phyloP scores from a whole-genome alignment of 1,140 invertebrate species.

The Nylanderia fulva region DNA sequence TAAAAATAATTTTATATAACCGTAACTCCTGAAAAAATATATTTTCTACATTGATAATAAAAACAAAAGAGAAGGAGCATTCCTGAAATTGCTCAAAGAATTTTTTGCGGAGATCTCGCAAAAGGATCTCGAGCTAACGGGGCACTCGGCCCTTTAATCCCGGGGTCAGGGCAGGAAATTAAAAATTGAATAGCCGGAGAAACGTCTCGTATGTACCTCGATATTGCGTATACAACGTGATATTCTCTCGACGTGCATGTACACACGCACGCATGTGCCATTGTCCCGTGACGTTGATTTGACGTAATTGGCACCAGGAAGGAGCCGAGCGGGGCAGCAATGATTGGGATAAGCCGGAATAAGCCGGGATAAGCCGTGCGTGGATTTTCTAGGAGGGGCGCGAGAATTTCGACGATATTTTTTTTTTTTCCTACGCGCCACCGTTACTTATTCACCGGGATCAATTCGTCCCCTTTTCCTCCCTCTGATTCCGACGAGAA shows the following conservation, averaged over 20 bases:
- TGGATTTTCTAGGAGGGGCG: constrained; percentile 75
- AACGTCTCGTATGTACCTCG: constrained; percentile 46
- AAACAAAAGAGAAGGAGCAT: too few species aligned
- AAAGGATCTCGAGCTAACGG: constrained; percentile 40
- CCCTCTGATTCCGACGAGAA: neutral
- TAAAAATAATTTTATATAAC: too few species aligned
- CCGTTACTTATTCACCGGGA: constrained; percentile 27
- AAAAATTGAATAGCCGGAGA: constrained; percentile 63
- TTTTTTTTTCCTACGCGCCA: neutral
- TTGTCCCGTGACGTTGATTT: constrained; percentile 85
- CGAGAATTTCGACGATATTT: constrained; percentile 46
- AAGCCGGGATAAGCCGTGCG: constrained; percentile 84
- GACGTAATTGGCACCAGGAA: constrained; percentile 85
- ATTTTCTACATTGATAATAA: too few species aligned
- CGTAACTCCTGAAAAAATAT: too few species aligned
- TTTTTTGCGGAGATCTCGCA: too few species aligned
- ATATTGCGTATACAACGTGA: constrained; percentile 59
- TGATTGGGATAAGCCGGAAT: constrained; percentile 86
- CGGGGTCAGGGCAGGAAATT: constrained; percentile 58
- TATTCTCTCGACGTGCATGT: constrained; percentile 53
- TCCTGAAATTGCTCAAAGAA: too few species aligned
- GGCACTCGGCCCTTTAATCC: constrained; percentile 52
- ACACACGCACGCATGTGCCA: constrained; percentile 64
- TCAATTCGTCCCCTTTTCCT: neutral
- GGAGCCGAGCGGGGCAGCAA: constrained; percentile 81